Base-by-base conservation (phyloP, 1,140 invertebrate species). In the Lucilia sericata region DNA sequence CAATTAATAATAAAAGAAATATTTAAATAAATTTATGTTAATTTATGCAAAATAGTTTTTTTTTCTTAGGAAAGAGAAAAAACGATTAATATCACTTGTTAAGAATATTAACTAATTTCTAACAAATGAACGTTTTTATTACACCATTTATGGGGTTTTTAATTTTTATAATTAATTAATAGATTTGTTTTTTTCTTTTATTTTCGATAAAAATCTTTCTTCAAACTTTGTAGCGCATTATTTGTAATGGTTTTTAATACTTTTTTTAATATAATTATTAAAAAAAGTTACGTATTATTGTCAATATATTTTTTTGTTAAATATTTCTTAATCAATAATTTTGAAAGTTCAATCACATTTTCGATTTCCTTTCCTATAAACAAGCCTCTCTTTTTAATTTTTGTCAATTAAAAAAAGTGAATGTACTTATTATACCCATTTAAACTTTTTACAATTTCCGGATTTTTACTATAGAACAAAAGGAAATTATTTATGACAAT, bases 381-480 rank as follows among this genome's bases (percentile, higher is more conserved):
- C 14, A 17, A n/a, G 55, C 55, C 55, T 7, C 14, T 60, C 55
- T 60, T 60, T 60, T 60, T 60, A 12, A 12, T 60, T 60, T 12
- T 60, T 60, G 55, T 60, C 14, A 60, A 60, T 60, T n/a, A 2
- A 60, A 60, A 60, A 60, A 60, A 60, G 55, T 60, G 55, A 60
- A 60, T 60, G 55, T 60, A 14, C n/a, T 60, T 60, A 17, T 60
- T 60, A 17, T 42, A 42, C 2, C 42, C 10, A 60, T 60, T n/a
- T 17, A 60, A 60, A 60, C 55, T 17, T 60, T 60, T 60, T 60
- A 60, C 17, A 60, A 60, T 60, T 60, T 60, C 55, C 55, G 55
- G 55, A 60, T 60, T 60, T 60, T 60, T 60, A n/a, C 55, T 17
- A n/a, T 60, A 2, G 13, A 17, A 60, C 55, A 60, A n/a, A 60